Base-by-base conservation (phyloP, 2,113 vertebrate genomes). In the Alligator mississippiensis region DNA sequence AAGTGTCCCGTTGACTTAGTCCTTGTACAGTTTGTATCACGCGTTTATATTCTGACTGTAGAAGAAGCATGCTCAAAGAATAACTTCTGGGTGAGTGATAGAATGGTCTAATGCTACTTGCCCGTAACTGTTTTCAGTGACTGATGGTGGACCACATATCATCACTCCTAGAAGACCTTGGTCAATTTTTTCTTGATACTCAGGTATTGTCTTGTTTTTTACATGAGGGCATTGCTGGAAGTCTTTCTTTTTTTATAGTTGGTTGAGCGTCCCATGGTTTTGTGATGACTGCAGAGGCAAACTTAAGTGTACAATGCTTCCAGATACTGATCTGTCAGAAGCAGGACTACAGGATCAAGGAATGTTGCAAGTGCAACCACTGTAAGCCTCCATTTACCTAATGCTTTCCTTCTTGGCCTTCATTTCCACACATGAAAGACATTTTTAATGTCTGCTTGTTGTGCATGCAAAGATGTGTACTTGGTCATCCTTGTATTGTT, bases 61-160 rank as follows among this genome's bases (percentile, higher is more conserved):
- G 47, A 47, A 47, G 47, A 47, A 47, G 8, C 47, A 47, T 47
- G 47, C 47, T 47, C 47, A 47, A 47, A 47, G 8, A 8, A 47
- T 47, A 47, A 59, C 79, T 88, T 60, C 34, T 75, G 58, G 77
- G 15, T 61, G 79, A 83, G 68, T 61, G 62, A 1, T 2, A 91
- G 80, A 80, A 88, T 2, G 6, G 95, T 95, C 81, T 88, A 93
- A 93, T 93, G 92, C 95, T 93, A 95, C 92, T 89, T 38, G 38
- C 38, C 38, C 47, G 9, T 91, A 22, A 80, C 83, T 86, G 9
- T 79, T 96, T 94, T 82, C 92, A 66, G 68, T 94, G 90, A 94
- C 91, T 93, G 96, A 95, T 89, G 92, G 27, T 25, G 76, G 87
- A 94, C 95, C 47, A 47, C 47, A 90, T 94, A 47, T 47, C 47